Evolutionary conservation across 2,113 vertebrate species (phyloP).

Genomic region (Gobiocypris rarus): DNA sequence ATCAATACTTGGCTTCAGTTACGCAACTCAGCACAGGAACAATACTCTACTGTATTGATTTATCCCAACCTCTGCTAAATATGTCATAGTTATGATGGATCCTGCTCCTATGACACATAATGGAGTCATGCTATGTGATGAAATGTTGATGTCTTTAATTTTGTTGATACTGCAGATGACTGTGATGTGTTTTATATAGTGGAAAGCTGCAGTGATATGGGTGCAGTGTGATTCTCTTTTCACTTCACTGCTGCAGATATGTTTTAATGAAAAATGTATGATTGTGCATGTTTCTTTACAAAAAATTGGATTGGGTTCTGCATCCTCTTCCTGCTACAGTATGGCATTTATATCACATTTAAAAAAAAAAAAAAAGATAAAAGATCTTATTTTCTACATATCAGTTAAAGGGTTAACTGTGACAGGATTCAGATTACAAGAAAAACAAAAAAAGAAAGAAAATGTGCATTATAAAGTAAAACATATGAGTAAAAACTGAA

Average conservation of each 20-base stretch:
- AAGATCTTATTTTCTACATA: too few relatives aligned
- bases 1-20: slow-evolving; percentile 14
- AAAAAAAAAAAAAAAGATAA: too few relatives aligned
- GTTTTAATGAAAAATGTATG: background rate
- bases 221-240: background rate
- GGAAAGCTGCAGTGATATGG: background rate
- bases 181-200: background rate
- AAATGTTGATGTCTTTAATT: slow-evolving; percentile 8
- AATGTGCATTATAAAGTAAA: background rate
- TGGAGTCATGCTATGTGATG: background rate
- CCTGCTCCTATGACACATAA: background rate
- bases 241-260: slow-evolving; percentile 19
- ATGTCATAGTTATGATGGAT: background rate
- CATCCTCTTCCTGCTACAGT: too few relatives aligned
- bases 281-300: background rate
- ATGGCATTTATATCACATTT: background rate
- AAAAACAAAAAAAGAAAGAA: background rate
- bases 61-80: background rate
- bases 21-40: background rate
- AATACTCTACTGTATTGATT: slow-evolving; percentile 7
- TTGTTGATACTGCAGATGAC: background rate
- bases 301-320: background rate
- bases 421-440: background rate
- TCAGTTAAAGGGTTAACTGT: background rate
- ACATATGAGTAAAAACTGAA: background rate